These are phyloP conservation scores for Phylloscopus trochiloides DNA, from an alignment of 2,113 vertebrate genomes.

Conservation along the genomic window DNA sequence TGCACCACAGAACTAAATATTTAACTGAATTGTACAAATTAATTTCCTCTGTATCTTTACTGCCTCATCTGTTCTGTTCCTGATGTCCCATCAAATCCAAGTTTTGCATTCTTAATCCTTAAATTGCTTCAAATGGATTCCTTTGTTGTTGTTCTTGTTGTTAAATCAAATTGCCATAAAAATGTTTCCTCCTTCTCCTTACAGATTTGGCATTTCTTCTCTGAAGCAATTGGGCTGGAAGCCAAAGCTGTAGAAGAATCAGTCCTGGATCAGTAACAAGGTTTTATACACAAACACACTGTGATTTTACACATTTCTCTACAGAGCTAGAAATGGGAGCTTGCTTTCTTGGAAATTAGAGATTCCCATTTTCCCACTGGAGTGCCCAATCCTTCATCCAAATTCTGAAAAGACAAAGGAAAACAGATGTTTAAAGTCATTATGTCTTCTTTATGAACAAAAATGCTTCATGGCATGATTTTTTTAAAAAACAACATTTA, in stretches of 20 bases:
- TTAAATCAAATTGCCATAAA: slow-evolving; percentile 31
- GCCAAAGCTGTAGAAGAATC: slow-evolving; percentile 32
- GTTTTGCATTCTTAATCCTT: neutral
- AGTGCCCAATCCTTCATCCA: neutral
- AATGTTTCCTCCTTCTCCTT: neutral
- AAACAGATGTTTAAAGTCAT: neutral
- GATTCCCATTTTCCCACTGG: neutral
- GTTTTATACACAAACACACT: slow-evolving; percentile 9
- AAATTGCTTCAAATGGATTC: neutral
- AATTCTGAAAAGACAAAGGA: neutral
- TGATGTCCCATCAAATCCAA: neutral
- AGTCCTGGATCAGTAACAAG: slow-evolving; percentile 24
- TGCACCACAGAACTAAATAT: neutral
- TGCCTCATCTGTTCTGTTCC: neutral
- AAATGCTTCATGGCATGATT: neutral
- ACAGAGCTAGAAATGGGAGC: neutral
- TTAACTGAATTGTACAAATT: neutral
- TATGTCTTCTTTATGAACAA: neutral
- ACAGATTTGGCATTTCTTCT: slow-evolving; percentile 33
- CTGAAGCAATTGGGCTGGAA: slow-evolving; percentile 31
- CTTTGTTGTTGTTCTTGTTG: neutral
- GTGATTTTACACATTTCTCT: slow-evolving; percentile 6
- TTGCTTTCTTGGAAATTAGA: neutral
- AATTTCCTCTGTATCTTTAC: neutral
- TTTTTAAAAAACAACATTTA: neutral